Percentiles rank a stretch among this genome's conserved stretches.
Conservation (phyloP, 30 jellyfish, hydroid and myxozoan species). For the Hydractinia symbiolongicarpus region DNA sequence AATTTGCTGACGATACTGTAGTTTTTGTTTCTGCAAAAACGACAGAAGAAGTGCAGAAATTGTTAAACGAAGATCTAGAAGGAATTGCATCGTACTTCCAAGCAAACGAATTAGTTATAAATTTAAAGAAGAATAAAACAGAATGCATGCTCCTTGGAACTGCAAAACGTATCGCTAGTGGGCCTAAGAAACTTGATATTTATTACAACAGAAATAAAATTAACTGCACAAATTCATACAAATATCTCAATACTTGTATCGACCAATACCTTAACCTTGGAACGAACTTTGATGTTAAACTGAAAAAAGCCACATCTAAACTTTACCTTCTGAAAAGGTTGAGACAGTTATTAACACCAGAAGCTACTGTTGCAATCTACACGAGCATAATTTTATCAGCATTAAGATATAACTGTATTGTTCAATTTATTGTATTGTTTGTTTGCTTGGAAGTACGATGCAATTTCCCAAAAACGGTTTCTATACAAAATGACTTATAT, state of each 20-base stretch:
- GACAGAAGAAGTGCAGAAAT: conserved; percentile 3
- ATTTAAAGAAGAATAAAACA: conserved; percentile 40
- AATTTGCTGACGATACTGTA: conserved; percentile 61
- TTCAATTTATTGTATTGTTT: conserved; percentile 29
- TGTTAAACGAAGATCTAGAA: background rate
- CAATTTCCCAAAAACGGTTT: conserved; percentile 28
- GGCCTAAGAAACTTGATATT: conserved; percentile 1
- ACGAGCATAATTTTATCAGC: conserved; percentile 47
- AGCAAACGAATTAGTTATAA: conserved; percentile 8
- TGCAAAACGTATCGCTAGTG: conserved; percentile 33
- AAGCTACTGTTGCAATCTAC: conserved; percentile 33
- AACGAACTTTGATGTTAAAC: background rate
- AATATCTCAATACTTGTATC: background rate
- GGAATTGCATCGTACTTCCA: background rate
- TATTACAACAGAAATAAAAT: background rate
- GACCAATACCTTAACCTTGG: conserved; percentile 23
- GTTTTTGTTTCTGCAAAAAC: conserved; percentile 38
- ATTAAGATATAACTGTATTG: conserved; percentile 54
- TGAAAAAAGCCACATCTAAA: conserved; percentile 11
- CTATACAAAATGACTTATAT: conserved; percentile 36
- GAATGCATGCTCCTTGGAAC: conserved; percentile 52
- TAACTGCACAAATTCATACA: background rate
- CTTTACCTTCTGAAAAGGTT: conserved; percentile 15
- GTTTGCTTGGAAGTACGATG: conserved; percentile 46
- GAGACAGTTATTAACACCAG: background rate